Conservation (phyloP, 2,888 invertebrate genomes). For the Malachius bipustulatus region DNA sequence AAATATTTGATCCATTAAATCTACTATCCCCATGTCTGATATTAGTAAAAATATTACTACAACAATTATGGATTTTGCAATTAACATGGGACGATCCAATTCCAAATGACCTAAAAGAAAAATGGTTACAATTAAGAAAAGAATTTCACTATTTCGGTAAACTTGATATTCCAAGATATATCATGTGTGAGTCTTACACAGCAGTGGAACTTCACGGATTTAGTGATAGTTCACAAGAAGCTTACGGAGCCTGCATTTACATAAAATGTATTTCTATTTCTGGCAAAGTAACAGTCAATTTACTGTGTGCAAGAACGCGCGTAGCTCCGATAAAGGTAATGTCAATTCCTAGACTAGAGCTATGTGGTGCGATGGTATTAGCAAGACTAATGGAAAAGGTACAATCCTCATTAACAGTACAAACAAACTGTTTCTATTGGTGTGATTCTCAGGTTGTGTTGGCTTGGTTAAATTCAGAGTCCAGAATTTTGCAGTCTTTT, state of each 20-base stretch:
- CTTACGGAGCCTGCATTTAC: background rate
- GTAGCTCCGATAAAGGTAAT: conserved; percentile 3
- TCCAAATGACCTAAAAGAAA: background rate
- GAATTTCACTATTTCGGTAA: conserved; percentile 3
- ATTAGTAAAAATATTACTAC: background rate
- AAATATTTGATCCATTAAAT: background rate
- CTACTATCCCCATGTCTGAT: background rate
- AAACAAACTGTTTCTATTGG: background rate
- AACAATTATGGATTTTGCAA: background rate
- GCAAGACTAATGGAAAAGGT: background rate
- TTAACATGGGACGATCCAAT: background rate
- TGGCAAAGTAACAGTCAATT: too few species aligned
- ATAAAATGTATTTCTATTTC: background rate
- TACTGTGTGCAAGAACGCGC: background rate
- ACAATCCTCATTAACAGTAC: background rate
- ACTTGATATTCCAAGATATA: conserved; percentile 4
- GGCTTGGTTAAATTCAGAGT: background rate
- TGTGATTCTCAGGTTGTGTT: conserved; percentile 5
- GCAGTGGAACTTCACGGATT: background rate
- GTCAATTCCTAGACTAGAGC: conserved; percentile 4
- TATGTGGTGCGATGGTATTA: conserved; percentile 3
- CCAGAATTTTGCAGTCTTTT: background rate
- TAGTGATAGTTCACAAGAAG: conserved; percentile 1
- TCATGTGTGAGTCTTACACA: background rate
- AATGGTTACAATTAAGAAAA: background rate